Evolutionary conservation across 2,888 invertebrate species (phyloP), one percentile per base, ranked within the genome.

Genomic region (Lepidochrysops patricia): DNA sequence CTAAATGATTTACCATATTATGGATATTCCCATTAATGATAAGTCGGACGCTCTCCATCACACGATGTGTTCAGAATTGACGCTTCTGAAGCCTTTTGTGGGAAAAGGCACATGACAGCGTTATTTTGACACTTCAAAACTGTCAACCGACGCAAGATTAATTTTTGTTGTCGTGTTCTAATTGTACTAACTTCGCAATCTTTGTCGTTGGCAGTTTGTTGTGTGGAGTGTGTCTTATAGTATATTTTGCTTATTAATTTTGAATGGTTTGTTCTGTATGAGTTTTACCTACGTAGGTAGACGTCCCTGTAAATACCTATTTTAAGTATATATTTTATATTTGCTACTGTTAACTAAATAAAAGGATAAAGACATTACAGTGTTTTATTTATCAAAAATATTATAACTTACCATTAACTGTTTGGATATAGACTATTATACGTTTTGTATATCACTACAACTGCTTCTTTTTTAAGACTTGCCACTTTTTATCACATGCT

Each of bases 1-100:
- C 88, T 88, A 87, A 89, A 88, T 86, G 88, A 89, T 84, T 84
- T 85, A 80, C 75, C 87, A 88, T 89, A 86, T 87, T 76, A 85
- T 80, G 82, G 81, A 74, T 84, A 86, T 88, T 86, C 86, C 87
- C 84, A 79, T 62, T 66, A 72, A 77, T 75, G 66, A 66, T 80
- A 84, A 82, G 81, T 63, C 67, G 72, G 79, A 72, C 79, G 76
- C 74, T 66, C 64, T 71, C 68, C 64, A 65, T 67, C 43, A 58
- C 52, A 61, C 52, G 29, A 60, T 43, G 54, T 62, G 25, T 32
- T 43, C 48, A 34, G 19, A 48, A 43, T 58, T 64, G 63, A 62
- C 68, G 61, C 63, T 69, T 71, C 68, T 58, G 66, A 69, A 70
- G 71, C 74, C 74, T 70, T 67, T 61, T 63, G 43, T 65, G 61